A percentile compares a stretch with the other conserved stretches of the same genome.
Evolutionary conservation across 2,113 vertebrate genomes (phyloP).

Genomic region (Catharus minimus): DNA sequence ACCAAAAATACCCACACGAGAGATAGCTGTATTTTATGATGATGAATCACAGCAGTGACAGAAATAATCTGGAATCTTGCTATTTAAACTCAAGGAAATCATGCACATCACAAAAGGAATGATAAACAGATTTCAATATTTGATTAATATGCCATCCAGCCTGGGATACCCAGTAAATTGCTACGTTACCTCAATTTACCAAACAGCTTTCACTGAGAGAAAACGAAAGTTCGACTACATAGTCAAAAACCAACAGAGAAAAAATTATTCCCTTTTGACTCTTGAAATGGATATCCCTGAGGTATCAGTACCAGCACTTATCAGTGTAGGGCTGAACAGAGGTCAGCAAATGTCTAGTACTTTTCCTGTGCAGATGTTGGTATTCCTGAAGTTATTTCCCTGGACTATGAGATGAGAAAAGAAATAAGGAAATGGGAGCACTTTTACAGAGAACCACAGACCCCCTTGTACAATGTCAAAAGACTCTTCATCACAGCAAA

Average conservation of each 20-base stretch:
- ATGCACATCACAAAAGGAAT: background rate
- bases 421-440: background rate
- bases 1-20: background rate
- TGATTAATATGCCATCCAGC: background rate
- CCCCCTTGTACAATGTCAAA: slow-evolving; percentile 3
- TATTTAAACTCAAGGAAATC: background rate
- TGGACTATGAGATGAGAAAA: background rate
- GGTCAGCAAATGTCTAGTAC: background rate
- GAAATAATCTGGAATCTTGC: background rate
- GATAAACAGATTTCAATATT: background rate
- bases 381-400: slow-evolving; percentile 25
- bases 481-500: background rate
- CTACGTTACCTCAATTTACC: background rate
- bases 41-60: background rate
- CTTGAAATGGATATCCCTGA: background rate
- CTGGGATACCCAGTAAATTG: background rate
- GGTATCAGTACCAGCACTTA: background rate
- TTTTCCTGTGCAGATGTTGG: slow-evolving; percentile 33
- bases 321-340: background rate
- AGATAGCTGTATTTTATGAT: background rate
- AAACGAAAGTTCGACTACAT: background rate
- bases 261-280: background rate
- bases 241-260: background rate
- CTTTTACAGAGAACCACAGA: slow-evolving; percentile 7
- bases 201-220: background rate